Evolutionary conservation across 1,140 invertebrate species (phyloP).

Genomic region (Trachelipus rathkii): DNA sequence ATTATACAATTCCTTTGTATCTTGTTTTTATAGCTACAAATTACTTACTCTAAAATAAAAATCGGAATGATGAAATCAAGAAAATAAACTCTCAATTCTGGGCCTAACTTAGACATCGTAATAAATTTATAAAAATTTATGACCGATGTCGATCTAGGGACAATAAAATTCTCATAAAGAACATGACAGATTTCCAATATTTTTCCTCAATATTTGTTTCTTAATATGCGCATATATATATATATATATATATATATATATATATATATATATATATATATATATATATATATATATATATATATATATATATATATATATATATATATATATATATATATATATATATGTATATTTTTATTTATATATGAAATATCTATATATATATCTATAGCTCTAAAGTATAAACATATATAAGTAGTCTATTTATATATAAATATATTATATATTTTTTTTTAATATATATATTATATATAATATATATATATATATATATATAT

Average conservation of each 20-base stretch:
- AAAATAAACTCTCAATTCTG: neutral
- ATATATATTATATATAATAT: neutral
- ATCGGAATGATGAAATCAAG: neutral
- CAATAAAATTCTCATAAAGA: slow-evolving; percentile 4
- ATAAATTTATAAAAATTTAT: slow-evolving; percentile 12
- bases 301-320: slow-evolving; percentile 13
- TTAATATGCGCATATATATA: slow-evolving; percentile 10
- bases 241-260: slow-evolving; percentile 14
- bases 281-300: slow-evolving; percentile 21
- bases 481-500: slow-evolving; percentile 16
- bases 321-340: neutral
- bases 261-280: slow-evolving; percentile 24
- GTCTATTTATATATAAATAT: too few species aligned
- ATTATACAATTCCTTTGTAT: too few species aligned
- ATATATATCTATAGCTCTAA: too few species aligned
- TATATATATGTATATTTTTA: neutral
- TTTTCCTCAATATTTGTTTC: neutral
- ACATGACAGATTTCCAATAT: neutral
- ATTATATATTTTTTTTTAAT: too few species aligned
- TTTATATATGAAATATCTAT: too few species aligned
- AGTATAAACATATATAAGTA: too few species aligned
- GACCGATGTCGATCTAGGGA: neutral
- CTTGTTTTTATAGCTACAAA: too few species aligned
- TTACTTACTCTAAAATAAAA: too few species aligned
- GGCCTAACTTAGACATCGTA: neutral